Evolutionary conservation across 2,113 vertebrate species (phyloP).

Genomic region (Crotalus viridis): DNA sequence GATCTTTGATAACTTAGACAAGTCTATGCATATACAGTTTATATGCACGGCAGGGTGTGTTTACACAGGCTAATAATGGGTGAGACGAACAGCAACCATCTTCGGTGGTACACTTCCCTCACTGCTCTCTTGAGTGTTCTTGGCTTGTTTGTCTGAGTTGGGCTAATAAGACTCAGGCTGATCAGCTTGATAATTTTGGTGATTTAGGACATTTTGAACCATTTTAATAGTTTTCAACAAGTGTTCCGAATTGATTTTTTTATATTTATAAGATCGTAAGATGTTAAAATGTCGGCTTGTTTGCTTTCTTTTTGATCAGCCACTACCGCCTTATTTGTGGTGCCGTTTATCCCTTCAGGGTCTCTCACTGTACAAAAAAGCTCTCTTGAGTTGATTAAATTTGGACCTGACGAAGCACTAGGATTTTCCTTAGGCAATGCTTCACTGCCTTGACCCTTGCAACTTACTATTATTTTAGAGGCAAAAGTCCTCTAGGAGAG

Average conservation of each 20-base stretch:
- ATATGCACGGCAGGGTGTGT: not conserved
- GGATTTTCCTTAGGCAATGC: constrained; percentile 41
- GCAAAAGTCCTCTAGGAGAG: not conserved
- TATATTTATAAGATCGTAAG: not conserved
- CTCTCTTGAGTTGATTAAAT: constrained; percentile 40
- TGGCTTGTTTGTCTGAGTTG: not conserved
- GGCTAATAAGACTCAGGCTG: not conserved
- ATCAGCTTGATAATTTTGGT: not conserved
- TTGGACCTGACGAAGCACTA: constrained; percentile 1
- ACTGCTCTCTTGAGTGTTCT: not conserved
- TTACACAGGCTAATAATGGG: not conserved
- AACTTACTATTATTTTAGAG: constrained; percentile 35
- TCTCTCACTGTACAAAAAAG: not conserved
- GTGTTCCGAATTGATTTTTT: not conserved
- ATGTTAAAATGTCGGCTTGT: not conserved
- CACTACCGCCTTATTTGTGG: not conserved
- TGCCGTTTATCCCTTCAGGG: not conserved
- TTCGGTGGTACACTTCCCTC: not conserved
- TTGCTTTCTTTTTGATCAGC: not conserved
- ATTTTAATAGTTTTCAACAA: not conserved
- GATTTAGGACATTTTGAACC: not conserved
- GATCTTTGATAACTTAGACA: not conserved
- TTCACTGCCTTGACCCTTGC: constrained; percentile 29
- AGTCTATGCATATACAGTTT: not conserved
- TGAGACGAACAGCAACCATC: not conserved